phyloP scores from a whole-genome alignment of 2,888 invertebrate genomes.

The Dicyrtomina minuta region DNA sequence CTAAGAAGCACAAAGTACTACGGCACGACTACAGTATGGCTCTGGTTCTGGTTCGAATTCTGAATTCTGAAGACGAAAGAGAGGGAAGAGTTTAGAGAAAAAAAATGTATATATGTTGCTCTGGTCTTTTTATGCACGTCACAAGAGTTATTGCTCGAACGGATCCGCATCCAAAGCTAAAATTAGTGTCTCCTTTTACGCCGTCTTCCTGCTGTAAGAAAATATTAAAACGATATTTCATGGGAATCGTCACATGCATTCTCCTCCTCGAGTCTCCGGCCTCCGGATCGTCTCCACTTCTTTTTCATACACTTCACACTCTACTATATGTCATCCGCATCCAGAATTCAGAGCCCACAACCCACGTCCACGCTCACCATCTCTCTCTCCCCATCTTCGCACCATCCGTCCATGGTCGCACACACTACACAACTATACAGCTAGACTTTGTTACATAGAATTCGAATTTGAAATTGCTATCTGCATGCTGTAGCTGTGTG shows the following conservation, averaged over 20 bases:
- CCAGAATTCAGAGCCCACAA: neutral
- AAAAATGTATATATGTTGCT: constrained; percentile 25
- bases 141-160: constrained; percentile 46
- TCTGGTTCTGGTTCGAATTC: no score
- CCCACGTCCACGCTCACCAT: no score
- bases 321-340: neutral
- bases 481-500: no score
- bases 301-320: neutral
- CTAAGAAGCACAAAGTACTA: no score
- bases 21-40: no score
- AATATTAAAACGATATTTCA: constrained; percentile 54
- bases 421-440: neutral
- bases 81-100: neutral
- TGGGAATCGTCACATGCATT: constrained; percentile 51
- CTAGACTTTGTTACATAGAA: no score
- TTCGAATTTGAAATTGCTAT: no score
- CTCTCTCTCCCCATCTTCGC: no score
- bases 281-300: constrained; percentile 21
- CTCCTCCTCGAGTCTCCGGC: constrained; percentile 22
- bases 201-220: constrained; percentile 40
- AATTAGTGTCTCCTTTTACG: constrained; percentile 50
- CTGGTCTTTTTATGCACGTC: constrained; percentile 27
- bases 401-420: neutral
- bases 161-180: constrained; percentile 47
- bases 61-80: no score